These are phyloP conservation scores for Mercenaria mercenaria DNA, from an alignment of 1,140 invertebrate species.

Conservation along the genomic window DNA sequence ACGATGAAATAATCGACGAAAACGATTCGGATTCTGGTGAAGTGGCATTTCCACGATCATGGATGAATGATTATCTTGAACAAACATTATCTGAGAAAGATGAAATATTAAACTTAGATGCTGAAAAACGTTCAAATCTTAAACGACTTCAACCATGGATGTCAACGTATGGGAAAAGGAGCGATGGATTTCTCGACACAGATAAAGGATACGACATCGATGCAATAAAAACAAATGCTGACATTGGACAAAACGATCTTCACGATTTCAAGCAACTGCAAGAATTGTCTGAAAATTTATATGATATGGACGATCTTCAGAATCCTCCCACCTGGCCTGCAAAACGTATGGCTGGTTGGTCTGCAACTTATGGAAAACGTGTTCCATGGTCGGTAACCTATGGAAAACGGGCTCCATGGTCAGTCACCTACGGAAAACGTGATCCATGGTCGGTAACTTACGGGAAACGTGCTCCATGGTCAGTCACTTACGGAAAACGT, in stretches of 20 bases:
- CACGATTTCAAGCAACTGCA: neutral
- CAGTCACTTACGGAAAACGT: constrained; percentile 28
- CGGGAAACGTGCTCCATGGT: constrained; percentile 45
- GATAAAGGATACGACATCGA: neutral
- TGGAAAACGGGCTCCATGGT: constrained; percentile 24
- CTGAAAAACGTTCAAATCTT: neutral
- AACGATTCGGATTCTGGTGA: neutral
- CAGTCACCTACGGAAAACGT: constrained; percentile 26
- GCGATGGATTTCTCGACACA: neutral
- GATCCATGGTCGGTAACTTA: constrained; percentile 18
- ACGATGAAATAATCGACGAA: neutral
- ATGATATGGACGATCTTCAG: neutral
- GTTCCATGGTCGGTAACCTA: constrained; percentile 35
- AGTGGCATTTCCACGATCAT: neutral
- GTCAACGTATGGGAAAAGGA: constrained; percentile 50
- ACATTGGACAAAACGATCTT: neutral
- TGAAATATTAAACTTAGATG: neutral
- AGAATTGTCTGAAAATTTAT: neutral
- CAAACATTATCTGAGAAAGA: neutral
- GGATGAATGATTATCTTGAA: neutral
- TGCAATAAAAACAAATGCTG: neutral
- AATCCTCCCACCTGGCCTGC: neutral
- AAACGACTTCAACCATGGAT: constrained; percentile 32
- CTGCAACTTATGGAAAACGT: constrained; percentile 19
- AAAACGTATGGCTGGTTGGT: constrained; percentile 46